Evolutionary conservation across 2,888 invertebrate genomes (phyloP).

Genomic region (Fragum sueziense): DNA sequence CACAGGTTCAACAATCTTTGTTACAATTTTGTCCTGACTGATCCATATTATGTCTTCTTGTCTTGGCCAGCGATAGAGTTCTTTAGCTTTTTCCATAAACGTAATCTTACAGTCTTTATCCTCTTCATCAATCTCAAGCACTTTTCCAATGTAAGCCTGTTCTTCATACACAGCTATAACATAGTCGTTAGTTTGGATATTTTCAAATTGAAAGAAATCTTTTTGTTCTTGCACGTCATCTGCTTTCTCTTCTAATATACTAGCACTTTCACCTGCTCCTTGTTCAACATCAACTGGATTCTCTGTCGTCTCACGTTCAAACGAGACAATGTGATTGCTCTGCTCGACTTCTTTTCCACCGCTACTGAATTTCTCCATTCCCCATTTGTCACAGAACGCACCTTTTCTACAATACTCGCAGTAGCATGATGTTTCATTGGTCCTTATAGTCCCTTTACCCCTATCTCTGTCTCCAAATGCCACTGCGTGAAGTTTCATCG

Average conservation of each 20-base stretch:
- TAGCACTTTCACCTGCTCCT: neutral
- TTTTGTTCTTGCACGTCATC: neutral
- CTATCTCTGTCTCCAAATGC: neutral
- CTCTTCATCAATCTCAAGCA: neutral
- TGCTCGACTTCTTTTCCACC: neutral
- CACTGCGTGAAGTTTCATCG: neutral
- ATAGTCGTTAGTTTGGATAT: neutral
- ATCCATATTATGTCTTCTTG: slow-evolving; percentile 22
- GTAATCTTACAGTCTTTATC: neutral
- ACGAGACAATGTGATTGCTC: no score
- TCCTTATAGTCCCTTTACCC: neutral
- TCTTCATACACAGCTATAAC: neutral
- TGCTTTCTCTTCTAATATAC: neutral
- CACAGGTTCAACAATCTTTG: neutral
- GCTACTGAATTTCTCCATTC: neutral
- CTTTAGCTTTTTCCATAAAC: slow-evolving; percentile 24
- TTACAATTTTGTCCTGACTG: neutral
- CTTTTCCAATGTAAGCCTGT: neutral
- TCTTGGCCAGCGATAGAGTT: slow-evolving; percentile 18
- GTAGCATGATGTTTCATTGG: slow-evolving; percentile 6
- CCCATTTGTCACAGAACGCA: neutral
- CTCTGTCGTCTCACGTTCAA: no score
- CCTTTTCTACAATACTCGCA: neutral
- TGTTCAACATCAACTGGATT: neutral
- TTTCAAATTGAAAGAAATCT: neutral